phyloP scores from a whole-genome alignment of 2,797 vertebrate genomes.

The Eptatretus atami region DNA sequence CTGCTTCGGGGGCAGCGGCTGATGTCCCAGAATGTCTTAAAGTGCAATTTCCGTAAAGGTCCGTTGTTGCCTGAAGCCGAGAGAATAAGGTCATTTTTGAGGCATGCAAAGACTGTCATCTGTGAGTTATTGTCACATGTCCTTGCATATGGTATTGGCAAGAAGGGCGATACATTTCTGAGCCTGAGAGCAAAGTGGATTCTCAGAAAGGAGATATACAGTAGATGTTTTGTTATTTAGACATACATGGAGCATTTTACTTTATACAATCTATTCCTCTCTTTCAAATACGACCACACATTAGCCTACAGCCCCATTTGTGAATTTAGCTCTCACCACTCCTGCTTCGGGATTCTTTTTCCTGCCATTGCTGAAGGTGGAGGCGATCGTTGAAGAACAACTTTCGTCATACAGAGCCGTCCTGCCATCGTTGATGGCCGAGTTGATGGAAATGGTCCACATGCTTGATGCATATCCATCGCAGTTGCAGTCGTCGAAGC shows the following conservation, averaged over 20 bases:
- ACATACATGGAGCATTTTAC: no score
- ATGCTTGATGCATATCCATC: slow-evolving; percentile 94
- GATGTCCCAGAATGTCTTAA: slow-evolving; percentile 89
- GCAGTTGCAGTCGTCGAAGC: slow-evolving; percentile 92
- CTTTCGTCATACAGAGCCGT: slow-evolving; percentile 89
- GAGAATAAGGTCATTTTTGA: no score
- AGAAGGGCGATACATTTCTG: no score
- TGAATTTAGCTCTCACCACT: slow-evolving; percentile 27
- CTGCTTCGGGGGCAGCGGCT: slow-evolving; percentile 80
- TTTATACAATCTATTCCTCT: no score
- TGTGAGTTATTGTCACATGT: no score
- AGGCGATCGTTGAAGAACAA: slow-evolving; percentile 85
- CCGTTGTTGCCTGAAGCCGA: slow-evolving; percentile 56
- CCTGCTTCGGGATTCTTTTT: slow-evolving; percentile 91
- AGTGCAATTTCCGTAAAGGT: slow-evolving; percentile 90
- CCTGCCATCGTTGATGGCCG: slow-evolving; percentile 80
- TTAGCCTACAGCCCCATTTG: not conserved
- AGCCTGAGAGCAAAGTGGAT: no score
- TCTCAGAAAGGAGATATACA: no score
- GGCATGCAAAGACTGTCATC: no score
- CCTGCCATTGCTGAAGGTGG: slow-evolving; percentile 88
- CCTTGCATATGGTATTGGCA: no score
- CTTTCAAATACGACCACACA: no score
- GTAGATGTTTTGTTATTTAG: no score
- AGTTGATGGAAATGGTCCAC: slow-evolving; percentile 99